Percentiles rank a stretch among this genome's conserved stretches.
phyloP scores from a whole-genome alignment of 2,797 vertebrate genomes.

The Thripadectes ignobilis region DNA sequence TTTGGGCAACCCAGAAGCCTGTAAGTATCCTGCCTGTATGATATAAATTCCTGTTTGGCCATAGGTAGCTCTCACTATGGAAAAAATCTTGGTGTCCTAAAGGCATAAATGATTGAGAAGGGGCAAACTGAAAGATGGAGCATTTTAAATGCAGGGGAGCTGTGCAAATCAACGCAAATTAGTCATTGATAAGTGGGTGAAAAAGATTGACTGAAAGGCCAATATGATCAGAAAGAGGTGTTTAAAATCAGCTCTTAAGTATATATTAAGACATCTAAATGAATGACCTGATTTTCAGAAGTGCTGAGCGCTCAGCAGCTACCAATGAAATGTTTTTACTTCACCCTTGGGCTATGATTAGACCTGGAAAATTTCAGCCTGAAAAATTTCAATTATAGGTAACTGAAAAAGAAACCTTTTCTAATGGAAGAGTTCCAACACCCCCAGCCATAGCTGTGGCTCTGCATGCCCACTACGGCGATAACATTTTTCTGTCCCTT shows the following conservation, averaged over 20 bases:
- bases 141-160: not conserved
- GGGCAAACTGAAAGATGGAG: not conserved
- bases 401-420: slow-evolving; percentile 28
- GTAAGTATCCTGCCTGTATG: not conserved
- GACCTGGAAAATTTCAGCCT: slow-evolving; percentile 47
- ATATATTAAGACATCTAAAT: slow-evolving; percentile 57
- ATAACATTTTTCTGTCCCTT: not conserved
- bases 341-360: slow-evolving; percentile 56
- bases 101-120: not conserved
- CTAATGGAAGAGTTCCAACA: not conserved
- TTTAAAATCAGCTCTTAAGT: slow-evolving; percentile 50
- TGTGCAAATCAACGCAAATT: not conserved
- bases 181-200: not conserved
- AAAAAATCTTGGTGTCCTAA: not conserved
- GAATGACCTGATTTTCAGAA: slow-evolving; percentile 55
- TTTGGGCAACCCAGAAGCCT: not conserved
- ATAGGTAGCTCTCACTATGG: not conserved
- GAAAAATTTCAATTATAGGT: slow-evolving; percentile 54
- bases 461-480: not conserved
- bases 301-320: slow-evolving; percentile 11
- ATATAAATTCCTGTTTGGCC: not conserved
- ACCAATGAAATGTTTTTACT: slow-evolving; percentile 49
- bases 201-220: slow-evolving; percentile 15
- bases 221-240: slow-evolving; percentile 32
- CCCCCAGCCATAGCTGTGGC: not conserved